These are phyloP conservation scores for Apocheima hispidaria DNA, from an alignment of 2,888 invertebrate genomes.

Conservation along the genomic window DNA sequence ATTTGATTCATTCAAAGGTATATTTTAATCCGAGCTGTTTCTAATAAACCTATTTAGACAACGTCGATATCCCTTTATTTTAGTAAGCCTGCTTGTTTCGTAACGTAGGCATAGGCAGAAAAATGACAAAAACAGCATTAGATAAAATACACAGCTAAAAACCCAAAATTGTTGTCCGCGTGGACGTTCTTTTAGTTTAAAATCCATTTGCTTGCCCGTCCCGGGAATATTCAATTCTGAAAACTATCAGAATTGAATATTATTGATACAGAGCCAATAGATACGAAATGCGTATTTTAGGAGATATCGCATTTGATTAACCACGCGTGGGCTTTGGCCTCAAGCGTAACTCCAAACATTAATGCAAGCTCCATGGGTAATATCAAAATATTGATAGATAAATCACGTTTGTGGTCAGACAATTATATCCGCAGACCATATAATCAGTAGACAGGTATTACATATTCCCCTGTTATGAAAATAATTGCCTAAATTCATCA, in stretches of 20 bases:
- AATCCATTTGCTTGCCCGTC: constrained; percentile 43
- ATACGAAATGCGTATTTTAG: not conserved
- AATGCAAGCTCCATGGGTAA: not conserved
- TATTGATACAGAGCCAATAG: constrained; percentile 1
- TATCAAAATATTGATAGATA: not conserved
- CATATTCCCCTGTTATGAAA: no score
- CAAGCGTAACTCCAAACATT: not conserved
- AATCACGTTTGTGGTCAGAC: not conserved
- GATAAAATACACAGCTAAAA: not conserved
- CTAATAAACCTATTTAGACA: no score
- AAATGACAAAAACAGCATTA: not conserved
- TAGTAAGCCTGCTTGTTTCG: no score
- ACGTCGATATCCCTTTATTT: no score
- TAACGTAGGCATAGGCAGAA: no score
- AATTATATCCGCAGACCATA: no score
- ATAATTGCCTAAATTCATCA: no score
- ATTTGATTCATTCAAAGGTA: no score
- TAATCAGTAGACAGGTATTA: no score
- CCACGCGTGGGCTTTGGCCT: not conserved
- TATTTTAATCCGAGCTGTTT: no score
- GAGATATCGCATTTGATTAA: constrained; percentile 4
- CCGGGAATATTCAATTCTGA: constrained; percentile 42
- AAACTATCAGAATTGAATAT: not conserved
- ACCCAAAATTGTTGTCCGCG: not conserved
- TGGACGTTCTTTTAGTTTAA: constrained; percentile 21